phyloP scores from a whole-genome alignment of 2,888 invertebrate species.

The Thymelicus acteon region DNA sequence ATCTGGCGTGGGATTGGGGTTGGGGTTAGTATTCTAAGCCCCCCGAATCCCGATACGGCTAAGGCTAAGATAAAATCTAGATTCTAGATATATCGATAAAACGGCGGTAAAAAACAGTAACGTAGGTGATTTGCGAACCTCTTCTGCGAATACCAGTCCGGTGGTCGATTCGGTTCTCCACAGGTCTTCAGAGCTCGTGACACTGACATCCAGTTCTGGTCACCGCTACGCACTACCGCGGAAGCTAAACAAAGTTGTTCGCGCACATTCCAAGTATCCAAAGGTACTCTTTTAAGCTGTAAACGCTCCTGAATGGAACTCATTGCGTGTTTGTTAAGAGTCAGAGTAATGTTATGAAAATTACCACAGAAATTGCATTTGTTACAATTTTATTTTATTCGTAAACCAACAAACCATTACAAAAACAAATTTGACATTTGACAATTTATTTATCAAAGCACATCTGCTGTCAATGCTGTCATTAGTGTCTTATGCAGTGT shows the following conservation, averaged over 20 bases:
- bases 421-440: neutral
- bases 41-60: too few species aligned
- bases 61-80: too few species aligned
- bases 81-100: too few species aligned
- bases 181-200: conserved; percentile 91
- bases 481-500: too few species aligned
- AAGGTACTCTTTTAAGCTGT: conserved; percentile 87
- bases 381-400: neutral
- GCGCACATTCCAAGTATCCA: conserved; percentile 93
- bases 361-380: neutral
- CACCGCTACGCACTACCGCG: conserved; percentile 93
- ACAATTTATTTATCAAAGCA: too few species aligned
- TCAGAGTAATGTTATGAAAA: neutral
- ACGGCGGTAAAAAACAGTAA: too few species aligned
- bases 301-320: conserved; percentile 77
- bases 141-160: conserved; percentile 94
- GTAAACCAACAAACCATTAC: neutral
- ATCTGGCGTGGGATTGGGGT: too few species aligned
- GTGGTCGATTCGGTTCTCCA: conserved; percentile 89
- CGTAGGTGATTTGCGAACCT: conserved; percentile 53
- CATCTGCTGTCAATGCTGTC: too few species aligned
- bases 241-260: conserved; percentile 95
- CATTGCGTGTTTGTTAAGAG: conserved; percentile 55
- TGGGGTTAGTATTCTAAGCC: too few species aligned
- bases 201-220: conserved; percentile 96